Evolutionary conservation across 2,888 invertebrate genomes (phyloP).

Genomic region (Labia minor): DNA sequence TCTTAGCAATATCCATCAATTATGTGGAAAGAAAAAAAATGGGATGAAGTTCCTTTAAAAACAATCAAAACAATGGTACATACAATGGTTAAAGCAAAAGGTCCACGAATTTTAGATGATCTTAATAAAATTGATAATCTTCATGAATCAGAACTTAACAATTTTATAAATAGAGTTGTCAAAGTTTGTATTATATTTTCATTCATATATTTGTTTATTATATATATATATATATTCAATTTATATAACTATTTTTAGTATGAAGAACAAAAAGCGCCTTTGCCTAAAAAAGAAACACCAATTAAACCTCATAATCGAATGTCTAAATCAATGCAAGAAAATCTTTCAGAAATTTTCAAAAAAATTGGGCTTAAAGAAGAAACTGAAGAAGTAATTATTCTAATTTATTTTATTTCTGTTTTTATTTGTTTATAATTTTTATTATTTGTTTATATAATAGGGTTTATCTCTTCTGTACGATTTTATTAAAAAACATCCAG

Average conservation of each 20-base stretch:
- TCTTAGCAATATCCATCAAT: constrained; percentile 60
- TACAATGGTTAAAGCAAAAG: constrained; percentile 79
- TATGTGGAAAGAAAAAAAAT: constrained; percentile 75
- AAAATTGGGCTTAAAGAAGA: constrained; percentile 83
- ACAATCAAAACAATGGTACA: constrained; percentile 92
- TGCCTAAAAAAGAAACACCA: constrained; percentile 31
- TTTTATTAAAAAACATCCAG: constrained; percentile 66
- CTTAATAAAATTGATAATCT: constrained; percentile 59
- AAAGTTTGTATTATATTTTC: constrained; percentile 44
- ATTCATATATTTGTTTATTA: not conserved
- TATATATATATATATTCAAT: not conserved
- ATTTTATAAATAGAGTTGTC: constrained; percentile 70
- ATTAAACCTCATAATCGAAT: constrained; percentile 43
- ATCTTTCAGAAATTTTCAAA: constrained; percentile 78
- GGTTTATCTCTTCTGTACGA: constrained; percentile 73
- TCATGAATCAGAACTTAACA: constrained; percentile 68
- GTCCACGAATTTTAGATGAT: constrained; percentile 67
- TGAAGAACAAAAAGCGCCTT: constrained; percentile 37
- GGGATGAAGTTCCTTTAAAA: constrained; percentile 31
- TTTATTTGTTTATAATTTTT: not conserved
- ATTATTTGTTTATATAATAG: constrained; percentile 33
- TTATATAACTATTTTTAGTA: constrained; percentile 27
- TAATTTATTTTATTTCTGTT: too few relatives aligned
- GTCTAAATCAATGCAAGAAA: constrained; percentile 72
- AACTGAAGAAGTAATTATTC: constrained; percentile 36